phyloP scores from a whole-genome alignment of 2,797 vertebrate genomes.

The Brachyalestes nurse region DNA sequence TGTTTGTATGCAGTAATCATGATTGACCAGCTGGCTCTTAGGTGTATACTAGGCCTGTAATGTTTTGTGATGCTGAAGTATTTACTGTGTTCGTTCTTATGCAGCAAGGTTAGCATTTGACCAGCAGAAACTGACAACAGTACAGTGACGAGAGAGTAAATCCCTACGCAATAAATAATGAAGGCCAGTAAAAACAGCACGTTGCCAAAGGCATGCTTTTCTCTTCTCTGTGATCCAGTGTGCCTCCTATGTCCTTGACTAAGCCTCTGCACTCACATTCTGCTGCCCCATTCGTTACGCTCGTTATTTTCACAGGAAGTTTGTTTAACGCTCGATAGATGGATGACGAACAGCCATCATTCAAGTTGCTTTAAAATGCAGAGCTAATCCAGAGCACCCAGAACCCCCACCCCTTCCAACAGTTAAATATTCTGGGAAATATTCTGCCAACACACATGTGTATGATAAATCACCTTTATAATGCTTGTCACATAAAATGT shows the following conservation, averaged over 20 bases:
- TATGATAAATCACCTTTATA: constrained; percentile 81
- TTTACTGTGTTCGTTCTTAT: constrained; percentile 37
- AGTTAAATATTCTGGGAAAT: constrained; percentile 74
- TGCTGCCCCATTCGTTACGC: constrained; percentile 65
- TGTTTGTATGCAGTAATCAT: constrained; percentile 26
- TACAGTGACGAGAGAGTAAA: constrained; percentile 51
- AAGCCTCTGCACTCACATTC: constrained; percentile 58
- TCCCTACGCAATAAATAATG: constrained; percentile 60
- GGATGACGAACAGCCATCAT: constrained; percentile 63
- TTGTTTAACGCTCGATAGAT: constrained; percentile 68
- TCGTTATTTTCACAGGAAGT: constrained; percentile 74
- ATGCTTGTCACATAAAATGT: constrained; percentile 83
- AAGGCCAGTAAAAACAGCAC: constrained; percentile 63
- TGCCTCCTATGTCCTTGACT: constrained; percentile 55
- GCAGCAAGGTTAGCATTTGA: constrained; percentile 1
- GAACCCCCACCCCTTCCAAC: constrained; percentile 26
- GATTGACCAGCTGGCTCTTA: constrained; percentile 10
- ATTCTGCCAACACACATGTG: constrained; percentile 74
- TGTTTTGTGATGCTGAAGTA: constrained; percentile 35
- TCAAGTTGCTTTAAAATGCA: constrained; percentile 67
- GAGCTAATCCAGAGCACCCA: constrained; percentile 63
- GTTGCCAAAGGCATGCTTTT: constrained; percentile 51
- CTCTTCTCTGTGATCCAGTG: constrained; percentile 43
- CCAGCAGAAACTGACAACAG: constrained; percentile 45
- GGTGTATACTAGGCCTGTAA: not conserved